Evolutionary conservation across 2,888 invertebrate species (phyloP).

Genomic region (Troides aeacus): DNA sequence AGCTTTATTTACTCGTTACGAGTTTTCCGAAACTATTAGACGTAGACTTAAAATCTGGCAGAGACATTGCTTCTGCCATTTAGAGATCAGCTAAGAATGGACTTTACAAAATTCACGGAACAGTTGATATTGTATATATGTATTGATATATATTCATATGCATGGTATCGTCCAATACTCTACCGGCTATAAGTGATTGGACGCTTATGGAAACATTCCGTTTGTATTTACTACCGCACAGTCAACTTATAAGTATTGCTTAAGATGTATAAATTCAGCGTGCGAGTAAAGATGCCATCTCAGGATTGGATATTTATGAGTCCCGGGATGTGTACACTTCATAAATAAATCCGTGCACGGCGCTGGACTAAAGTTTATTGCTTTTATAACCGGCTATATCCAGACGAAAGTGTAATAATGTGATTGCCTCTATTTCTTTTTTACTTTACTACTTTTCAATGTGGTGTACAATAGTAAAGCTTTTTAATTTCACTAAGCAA

Average conservation of each 20-base stretch:
- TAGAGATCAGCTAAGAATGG: too few species aligned
- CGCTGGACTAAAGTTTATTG: conserved; percentile 40
- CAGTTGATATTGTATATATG: too few species aligned
- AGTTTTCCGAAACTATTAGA: too few species aligned
- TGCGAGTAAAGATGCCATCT: conserved; percentile 48
- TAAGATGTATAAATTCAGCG: conserved; percentile 31
- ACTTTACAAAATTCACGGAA: too few species aligned
- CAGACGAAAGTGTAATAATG: conserved; percentile 27
- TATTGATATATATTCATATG: too few species aligned
- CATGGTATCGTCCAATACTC: too few species aligned
- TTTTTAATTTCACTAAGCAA: too few species aligned
- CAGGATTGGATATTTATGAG: conserved; percentile 69
- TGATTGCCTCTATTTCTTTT: conserved; percentile 29
- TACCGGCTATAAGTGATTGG: not conserved
- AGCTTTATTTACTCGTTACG: too few species aligned
- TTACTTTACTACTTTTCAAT: conserved; percentile 14
- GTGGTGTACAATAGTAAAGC: not conserved
- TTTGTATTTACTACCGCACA: conserved; percentile 12
- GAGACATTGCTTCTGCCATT: too few species aligned
- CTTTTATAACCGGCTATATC: conserved; percentile 39
- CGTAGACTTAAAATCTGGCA: too few species aligned
- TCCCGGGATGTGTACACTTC: conserved; percentile 48
- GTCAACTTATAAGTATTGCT: conserved; percentile 8
- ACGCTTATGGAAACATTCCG: conserved; percentile 11
- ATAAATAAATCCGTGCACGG: conserved; percentile 64